Conservation (phyloP, 2,113 vertebrate genomes). For the Vimba vimba region DNA sequence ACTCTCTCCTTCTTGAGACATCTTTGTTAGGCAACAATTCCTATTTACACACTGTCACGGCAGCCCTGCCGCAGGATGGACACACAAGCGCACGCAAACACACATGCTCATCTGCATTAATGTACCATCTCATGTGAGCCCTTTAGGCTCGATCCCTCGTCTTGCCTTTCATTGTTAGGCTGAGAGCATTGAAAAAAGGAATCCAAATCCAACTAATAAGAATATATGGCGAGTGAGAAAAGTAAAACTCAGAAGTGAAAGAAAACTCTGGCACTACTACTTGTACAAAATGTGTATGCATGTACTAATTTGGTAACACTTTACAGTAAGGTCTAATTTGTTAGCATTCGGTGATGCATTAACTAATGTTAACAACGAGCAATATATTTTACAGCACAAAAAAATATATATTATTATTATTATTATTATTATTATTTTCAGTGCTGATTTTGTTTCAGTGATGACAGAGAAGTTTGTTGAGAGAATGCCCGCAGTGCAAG, state of each 20-base stretch:
- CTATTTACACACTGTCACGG: slow-evolving; percentile 32
- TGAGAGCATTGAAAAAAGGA: slow-evolving; percentile 39
- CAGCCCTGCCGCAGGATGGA: slow-evolving; percentile 25
- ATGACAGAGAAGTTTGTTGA: not conserved
- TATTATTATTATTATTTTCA: too few species aligned
- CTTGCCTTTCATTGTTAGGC: not conserved
- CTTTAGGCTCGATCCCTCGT: not conserved
- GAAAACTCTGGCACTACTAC: not conserved
- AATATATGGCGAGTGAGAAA: slow-evolving; percentile 26
- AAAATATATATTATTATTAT: too few species aligned
- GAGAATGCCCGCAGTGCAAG: not conserved
- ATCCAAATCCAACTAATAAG: slow-evolving; percentile 50
- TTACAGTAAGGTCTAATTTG: not conserved
- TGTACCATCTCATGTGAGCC: slow-evolving; percentile 3
- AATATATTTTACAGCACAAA: too few species aligned
- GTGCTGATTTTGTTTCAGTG: too few species aligned
- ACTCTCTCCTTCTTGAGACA: slow-evolving; percentile 32
- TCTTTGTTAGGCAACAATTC: slow-evolving; percentile 46
- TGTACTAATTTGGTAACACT: not conserved
- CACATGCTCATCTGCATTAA: slow-evolving; percentile 28
- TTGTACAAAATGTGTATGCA: not conserved
- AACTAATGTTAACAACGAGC: not conserved
- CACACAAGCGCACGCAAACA: slow-evolving; percentile 5
- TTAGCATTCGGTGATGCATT: not conserved
- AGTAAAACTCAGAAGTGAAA: not conserved